phyloP scores from a whole-genome alignment of 2,113 vertebrate genomes.

The Carlito syrichta region DNA sequence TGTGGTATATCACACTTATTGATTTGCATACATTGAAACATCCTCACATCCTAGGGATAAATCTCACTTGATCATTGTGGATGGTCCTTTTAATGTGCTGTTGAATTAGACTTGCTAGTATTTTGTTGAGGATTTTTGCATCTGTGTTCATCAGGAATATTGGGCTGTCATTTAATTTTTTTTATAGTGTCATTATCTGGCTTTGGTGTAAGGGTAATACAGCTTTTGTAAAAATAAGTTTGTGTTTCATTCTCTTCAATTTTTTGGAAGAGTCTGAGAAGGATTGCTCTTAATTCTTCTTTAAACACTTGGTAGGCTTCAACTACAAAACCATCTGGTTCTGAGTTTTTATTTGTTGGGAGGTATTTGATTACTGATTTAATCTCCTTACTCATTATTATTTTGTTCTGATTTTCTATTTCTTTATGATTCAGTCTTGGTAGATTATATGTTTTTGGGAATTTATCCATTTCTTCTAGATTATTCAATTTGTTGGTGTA shows the following conservation, averaged over 20 bases:
- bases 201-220: not conserved
- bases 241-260: not conserved
- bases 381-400: too few species aligned
- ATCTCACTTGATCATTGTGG: too few species aligned
- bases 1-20: too few species aligned
- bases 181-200: not conserved
- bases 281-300: not conserved
- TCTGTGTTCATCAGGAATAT: not conserved
- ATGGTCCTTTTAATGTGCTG: too few species aligned
- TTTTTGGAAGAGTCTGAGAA: not conserved
- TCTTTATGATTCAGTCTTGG: not conserved
- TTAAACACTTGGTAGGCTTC: not conserved
- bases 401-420: not conserved
- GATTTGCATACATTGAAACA: too few species aligned
- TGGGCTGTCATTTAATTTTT: not conserved
- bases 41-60: too few species aligned
- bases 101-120: not conserved
- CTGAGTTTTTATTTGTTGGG: too few species aligned
- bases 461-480: not conserved
- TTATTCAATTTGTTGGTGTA: not conserved
- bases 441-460: not conserved
- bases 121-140: not conserved
- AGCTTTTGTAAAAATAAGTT: not conserved
- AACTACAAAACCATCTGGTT: not conserved
- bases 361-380: too few species aligned